These are phyloP conservation scores for Danio jaintianensis DNA, from an alignment of 2,797 vertebrate species.

Conservation along the genomic window DNA sequence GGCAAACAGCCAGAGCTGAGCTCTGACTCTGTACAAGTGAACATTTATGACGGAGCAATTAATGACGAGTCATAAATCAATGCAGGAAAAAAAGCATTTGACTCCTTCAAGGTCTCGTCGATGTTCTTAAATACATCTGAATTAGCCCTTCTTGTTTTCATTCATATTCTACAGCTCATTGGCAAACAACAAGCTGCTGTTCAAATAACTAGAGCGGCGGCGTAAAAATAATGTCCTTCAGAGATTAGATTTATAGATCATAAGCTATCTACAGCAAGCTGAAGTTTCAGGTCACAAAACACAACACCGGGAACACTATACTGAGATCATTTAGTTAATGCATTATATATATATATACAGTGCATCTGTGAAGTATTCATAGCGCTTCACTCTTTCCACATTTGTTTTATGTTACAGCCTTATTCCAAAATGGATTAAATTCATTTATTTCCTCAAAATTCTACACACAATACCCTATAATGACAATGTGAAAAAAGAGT, in stretches of 20 bases:
- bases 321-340: no score
- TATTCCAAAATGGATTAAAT: no score
- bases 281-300: no score
- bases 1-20: slow-evolving; percentile 1
- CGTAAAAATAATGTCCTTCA: not conserved
- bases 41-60: slow-evolving; percentile 21
- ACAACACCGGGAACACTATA: no score
- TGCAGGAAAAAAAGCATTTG: not conserved
- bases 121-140: slow-evolving; percentile 10
- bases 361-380: no score
- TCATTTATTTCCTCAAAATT: no score
- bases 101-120: not conserved
- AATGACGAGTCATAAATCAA: slow-evolving; percentile 6
- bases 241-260: not conserved
- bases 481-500: no score
- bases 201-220: not conserved
- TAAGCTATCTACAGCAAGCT: not conserved
- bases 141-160: not conserved
- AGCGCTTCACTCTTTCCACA: no score
- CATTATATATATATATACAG: no score
- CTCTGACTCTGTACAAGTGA: not conserved
- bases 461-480: no score
- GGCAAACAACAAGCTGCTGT: not conserved
- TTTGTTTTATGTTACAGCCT: no score
- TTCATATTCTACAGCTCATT: not conserved